These are phyloP conservation scores for Trachymyrmex septentrionalis DNA, from an alignment of 1,140 invertebrate genomes.

Conservation along the genomic window DNA sequence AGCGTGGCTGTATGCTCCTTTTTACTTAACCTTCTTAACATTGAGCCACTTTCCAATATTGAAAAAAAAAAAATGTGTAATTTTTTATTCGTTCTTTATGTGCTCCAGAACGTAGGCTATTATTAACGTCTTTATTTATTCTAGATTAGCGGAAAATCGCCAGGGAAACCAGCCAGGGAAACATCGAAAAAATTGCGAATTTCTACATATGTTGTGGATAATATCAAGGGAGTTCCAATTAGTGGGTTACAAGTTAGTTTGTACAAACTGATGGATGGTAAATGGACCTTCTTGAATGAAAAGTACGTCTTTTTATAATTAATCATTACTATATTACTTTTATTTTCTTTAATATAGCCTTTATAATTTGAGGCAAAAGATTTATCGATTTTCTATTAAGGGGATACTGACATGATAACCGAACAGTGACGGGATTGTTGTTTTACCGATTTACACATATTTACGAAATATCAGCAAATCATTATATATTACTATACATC, in stretches of 20 bases:
- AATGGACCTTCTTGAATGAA: slow-evolving; percentile 89
- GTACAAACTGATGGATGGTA: slow-evolving; percentile 89
- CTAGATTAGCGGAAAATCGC: slow-evolving; percentile 2
- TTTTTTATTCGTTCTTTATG: not conserved
- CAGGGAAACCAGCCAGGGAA: slow-evolving; percentile 14
- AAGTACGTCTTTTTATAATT: slow-evolving; percentile 78
- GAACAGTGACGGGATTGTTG: no score
- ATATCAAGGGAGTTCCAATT: slow-evolving; percentile 89
- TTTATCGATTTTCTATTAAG: not conserved
- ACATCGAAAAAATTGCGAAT: slow-evolving; percentile 81
- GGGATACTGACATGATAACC: no score
- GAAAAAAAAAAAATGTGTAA: not conserved
- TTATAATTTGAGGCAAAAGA: not conserved
- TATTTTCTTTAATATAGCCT: not conserved
- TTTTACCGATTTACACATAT: no score
- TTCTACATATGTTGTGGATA: slow-evolving; percentile 91
- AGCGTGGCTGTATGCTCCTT: no score
- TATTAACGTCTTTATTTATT: not conserved
- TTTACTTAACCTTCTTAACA: no score
- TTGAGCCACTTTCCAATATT: no score
- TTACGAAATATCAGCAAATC: no score
- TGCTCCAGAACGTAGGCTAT: not conserved
- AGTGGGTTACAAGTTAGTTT: slow-evolving; percentile 88
- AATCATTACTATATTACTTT: slow-evolving; percentile 11
- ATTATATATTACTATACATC: no score